Conservation (phyloP, 2,888 invertebrate species). For the Ornithoptera priamus region DNA sequence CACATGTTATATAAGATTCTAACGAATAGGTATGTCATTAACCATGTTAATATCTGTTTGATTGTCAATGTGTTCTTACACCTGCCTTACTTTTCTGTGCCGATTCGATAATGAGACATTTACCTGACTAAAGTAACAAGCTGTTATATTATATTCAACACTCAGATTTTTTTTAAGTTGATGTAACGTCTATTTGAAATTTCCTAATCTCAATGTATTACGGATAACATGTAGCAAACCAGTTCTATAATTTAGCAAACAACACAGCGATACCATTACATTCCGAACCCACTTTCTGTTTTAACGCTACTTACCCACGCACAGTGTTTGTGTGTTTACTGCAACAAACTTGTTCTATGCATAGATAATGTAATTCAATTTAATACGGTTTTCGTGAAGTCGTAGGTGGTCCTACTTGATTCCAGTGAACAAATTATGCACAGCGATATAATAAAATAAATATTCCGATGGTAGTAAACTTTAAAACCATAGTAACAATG, state of each 20-base stretch:
- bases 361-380: not conserved
- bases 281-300: conserved; percentile 18
- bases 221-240: conserved; percentile 2
- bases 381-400: not conserved
- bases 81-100: not conserved
- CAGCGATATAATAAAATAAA: no score
- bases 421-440: no score
- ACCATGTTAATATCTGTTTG: not conserved
- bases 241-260: conserved; percentile 3
- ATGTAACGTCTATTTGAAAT: not conserved
- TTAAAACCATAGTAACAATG: no score
- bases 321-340: not conserved
- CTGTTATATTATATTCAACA: no score
- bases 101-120: not conserved
- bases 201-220: not conserved
- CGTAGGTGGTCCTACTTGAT: not conserved
- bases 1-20: no score
- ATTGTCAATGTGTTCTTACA: not conserved
- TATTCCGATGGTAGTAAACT: no score
- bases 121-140: no score
- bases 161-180: not conserved
- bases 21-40: no score
- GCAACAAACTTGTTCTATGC: not conserved
- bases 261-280: not conserved
- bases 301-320: not conserved